These are phyloP conservation scores for Polymixis flavicincta DNA, from an alignment of 2,888 invertebrate genomes.

Conservation along the genomic window DNA sequence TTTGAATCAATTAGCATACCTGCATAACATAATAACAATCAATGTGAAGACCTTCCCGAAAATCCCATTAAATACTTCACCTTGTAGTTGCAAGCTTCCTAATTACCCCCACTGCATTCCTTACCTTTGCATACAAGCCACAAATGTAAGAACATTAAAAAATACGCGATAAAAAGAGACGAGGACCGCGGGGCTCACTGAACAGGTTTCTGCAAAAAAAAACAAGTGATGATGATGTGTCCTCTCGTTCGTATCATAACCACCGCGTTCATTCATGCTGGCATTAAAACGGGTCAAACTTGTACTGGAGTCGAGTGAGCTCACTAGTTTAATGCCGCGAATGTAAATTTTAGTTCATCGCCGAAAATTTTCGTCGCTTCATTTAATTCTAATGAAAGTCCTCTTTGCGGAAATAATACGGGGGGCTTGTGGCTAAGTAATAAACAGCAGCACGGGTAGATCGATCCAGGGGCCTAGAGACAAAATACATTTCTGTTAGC, in stretches of 20 bases:
- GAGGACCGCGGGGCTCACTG: conserved; percentile 35
- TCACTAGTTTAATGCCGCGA: conserved; percentile 49
- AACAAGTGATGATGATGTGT: conserved; percentile 72
- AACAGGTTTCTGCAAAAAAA: conserved; percentile 77
- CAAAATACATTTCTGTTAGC: too few relatives aligned
- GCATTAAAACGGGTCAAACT: conserved; percentile 66
- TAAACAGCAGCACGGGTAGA: too few relatives aligned
- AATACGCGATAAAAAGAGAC: conserved; percentile 56
- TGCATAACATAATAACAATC: neutral
- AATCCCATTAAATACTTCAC: conserved; percentile 22
- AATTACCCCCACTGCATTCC: conserved; percentile 52
- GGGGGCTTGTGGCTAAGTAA: too few relatives aligned
- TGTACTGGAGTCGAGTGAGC: conserved; percentile 59
- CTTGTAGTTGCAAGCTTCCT: conserved; percentile 20
- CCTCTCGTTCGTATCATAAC: conserved; percentile 62
- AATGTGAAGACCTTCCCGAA: conserved; percentile 1
- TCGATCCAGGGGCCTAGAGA: too few relatives aligned
- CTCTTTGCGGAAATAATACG: neutral
- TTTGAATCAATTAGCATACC: neutral
- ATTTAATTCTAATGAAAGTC: neutral
- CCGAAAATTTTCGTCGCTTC: neutral
- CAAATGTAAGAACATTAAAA: conserved; percentile 62
- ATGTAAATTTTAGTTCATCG: conserved; percentile 46
- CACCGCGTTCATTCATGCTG: conserved; percentile 76
- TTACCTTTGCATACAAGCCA: conserved; percentile 51